A percentile compares a stretch with the other conserved stretches of the same genome.
phyloP scores from a whole-genome alignment of 2,113 vertebrate species.

The Callopanchax toddi region DNA sequence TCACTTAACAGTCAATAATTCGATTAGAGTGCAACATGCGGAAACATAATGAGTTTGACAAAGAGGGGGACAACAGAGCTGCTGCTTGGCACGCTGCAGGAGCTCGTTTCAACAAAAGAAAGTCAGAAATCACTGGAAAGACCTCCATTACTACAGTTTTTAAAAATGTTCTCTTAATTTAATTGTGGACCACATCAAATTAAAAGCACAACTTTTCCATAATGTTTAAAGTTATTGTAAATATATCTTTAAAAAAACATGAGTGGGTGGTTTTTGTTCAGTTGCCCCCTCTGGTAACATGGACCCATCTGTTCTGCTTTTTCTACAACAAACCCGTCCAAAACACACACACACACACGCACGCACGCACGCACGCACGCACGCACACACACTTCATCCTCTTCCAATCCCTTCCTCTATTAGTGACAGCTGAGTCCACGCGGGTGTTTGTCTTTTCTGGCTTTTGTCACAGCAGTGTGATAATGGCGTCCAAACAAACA shows the following conservation, averaged over 20 bases:
- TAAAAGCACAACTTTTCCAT: not conserved
- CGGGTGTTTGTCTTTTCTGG: slow-evolving; percentile 27
- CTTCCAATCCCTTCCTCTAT: slow-evolving; percentile 6
- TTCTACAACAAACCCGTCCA: slow-evolving; percentile 20
- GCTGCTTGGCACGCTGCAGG: not conserved
- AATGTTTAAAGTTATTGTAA: slow-evolving; percentile 30
- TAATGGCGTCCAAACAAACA: slow-evolving; percentile 45
- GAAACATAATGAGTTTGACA: slow-evolving; percentile 41
- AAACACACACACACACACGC: slow-evolving; percentile 32
- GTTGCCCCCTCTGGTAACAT: slow-evolving; percentile 42
- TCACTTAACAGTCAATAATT: slow-evolving; percentile 57
- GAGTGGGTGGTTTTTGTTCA: slow-evolving; percentile 32
- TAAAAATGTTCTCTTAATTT: too few species aligned
- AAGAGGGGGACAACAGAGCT: slow-evolving; percentile 1
- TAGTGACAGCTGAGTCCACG: slow-evolving; percentile 61
- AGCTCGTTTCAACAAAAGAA: not conserved
- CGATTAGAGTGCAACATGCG: slow-evolving; percentile 26
- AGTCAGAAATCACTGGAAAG: not conserved
- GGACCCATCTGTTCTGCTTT: slow-evolving; percentile 69
- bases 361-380: slow-evolving; percentile 19
- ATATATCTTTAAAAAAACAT: slow-evolving; percentile 22
- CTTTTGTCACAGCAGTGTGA: slow-evolving; percentile 31
- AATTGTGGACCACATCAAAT: not conserved
- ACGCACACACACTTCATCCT: not conserved
- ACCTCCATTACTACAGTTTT: not conserved